Evolutionary conservation across 1,140 invertebrate species (phyloP).

Genomic region (Vanessa tameamea): DNA sequence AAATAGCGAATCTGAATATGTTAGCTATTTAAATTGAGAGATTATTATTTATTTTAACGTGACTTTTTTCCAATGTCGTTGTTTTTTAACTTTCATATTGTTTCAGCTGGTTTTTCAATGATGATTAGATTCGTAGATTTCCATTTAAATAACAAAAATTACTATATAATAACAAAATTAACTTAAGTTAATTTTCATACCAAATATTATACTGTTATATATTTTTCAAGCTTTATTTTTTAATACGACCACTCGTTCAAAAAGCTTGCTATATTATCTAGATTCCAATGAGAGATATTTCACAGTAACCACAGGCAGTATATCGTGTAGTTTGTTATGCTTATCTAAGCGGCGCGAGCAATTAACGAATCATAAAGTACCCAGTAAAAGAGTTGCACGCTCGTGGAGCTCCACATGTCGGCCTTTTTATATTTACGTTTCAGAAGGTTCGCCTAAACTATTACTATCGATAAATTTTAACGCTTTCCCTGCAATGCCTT

Average conservation of each 20-base stretch:
- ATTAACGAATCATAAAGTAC: slow-evolving; percentile 70
- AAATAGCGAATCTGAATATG: not conserved
- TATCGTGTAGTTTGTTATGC: slow-evolving; percentile 57
- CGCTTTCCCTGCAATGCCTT: slow-evolving; percentile 4
- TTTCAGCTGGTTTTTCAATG: not conserved
- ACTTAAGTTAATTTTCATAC: too few species aligned
- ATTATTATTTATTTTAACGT: not conserved
- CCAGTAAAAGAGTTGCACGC: slow-evolving; percentile 49
- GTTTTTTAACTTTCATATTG: not conserved
- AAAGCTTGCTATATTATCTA: slow-evolving; percentile 1
- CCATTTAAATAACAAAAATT: too few species aligned
- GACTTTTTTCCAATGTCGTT: not conserved
- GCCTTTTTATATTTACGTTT: slow-evolving; percentile 24
- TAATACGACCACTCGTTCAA: not conserved
- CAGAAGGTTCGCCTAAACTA: slow-evolving; percentile 10
- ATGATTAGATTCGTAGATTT: too few species aligned
- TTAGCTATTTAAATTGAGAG: not conserved
- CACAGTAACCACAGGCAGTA: slow-evolving; percentile 23
- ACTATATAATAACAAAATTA: too few species aligned
- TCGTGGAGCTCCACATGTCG: slow-evolving; percentile 37
- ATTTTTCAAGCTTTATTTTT: not conserved
- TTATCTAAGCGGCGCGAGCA: slow-evolving; percentile 69
- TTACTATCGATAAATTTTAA: slow-evolving; percentile 12
- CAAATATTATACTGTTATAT: too few species aligned
- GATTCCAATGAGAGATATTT: slow-evolving; percentile 18